Conservation (phyloP, 2,797 vertebrate species). For the Ctenochaetus hawaiiensis region DNA sequence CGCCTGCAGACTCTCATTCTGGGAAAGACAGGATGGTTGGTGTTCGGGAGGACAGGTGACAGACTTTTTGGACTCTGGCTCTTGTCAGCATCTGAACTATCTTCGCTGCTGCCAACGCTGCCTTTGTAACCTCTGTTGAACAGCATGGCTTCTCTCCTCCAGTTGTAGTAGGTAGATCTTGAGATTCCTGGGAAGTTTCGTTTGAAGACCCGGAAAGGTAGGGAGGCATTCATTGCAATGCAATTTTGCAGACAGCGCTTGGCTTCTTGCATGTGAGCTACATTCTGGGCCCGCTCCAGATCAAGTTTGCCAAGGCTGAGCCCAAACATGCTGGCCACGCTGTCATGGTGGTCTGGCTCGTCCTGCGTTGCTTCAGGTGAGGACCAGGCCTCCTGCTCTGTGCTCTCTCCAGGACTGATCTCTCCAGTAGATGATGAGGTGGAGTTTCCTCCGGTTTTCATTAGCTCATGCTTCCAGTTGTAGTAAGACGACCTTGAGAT, state of each 20-base stretch:
- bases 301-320: constrained; percentile 70
- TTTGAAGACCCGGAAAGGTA: constrained; percentile 94
- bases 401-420: constrained; percentile 80
- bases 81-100: constrained; percentile 81
- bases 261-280: constrained; percentile 92
- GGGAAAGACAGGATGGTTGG: constrained; percentile 24
- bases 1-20: constrained; percentile 69
- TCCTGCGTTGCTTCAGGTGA: constrained; percentile 79
- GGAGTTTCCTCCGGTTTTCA: constrained; percentile 79
- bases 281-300: constrained; percentile 79
- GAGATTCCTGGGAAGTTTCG: constrained; percentile 94
- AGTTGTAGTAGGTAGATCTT: constrained; percentile 97
- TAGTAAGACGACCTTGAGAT: constrained; percentile 96
- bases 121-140: constrained; percentile 79
- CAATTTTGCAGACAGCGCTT: constrained; percentile 93
- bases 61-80: constrained; percentile 76
- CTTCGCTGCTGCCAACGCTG: constrained; percentile 75
- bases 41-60: constrained; percentile 12
- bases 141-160: constrained; percentile 93
- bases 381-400: constrained; percentile 85
- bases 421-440: constrained; percentile 77
- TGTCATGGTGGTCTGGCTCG: constrained; percentile 69
- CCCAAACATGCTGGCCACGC: constrained; percentile 77
- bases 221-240: constrained; percentile 90
- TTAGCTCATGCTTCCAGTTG: constrained; percentile 96